Percentiles rank a stretch among this genome's conserved stretches.
These are phyloP conservation scores for Collichthys lucidus DNA, from an alignment of 2,113 vertebrate species.

Conservation along the genomic window DNA sequence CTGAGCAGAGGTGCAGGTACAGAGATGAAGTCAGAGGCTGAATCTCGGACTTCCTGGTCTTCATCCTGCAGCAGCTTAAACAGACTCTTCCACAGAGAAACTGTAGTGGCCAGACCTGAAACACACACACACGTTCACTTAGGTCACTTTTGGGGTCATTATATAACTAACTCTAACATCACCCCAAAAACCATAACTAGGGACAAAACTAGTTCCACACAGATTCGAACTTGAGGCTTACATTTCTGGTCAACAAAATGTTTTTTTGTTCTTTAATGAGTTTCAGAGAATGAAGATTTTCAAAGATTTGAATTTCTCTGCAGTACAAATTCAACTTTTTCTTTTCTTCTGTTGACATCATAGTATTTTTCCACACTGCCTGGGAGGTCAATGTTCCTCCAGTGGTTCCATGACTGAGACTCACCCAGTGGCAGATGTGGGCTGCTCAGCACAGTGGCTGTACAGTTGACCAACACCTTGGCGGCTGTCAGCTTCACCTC, in stretches of 20 bases:
- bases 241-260: not conserved
- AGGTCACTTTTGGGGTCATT: too few relatives aligned
- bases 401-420: slow-evolving; percentile 46
- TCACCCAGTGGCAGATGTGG: slow-evolving; percentile 86
- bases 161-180: too few relatives aligned
- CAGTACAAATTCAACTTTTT: not conserved
- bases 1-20: slow-evolving; percentile 80
- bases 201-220: not conserved
- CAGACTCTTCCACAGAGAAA: slow-evolving; percentile 90
- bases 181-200: too few relatives aligned
- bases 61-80: slow-evolving; percentile 93
- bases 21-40: slow-evolving; percentile 87
- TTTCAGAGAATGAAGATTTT: not conserved
- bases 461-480: slow-evolving; percentile 84
- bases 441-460: slow-evolving; percentile 83
- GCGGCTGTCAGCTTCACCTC: slow-evolving; percentile 89
- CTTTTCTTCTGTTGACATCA: not conserved
- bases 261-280: not conserved
- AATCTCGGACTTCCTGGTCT: slow-evolving; percentile 88
- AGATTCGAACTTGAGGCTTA: not conserved
- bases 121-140: not conserved
- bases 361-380: not conserved
- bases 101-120: slow-evolving; percentile 86
- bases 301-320: not conserved
- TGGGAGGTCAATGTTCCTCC: not conserved